These are phyloP conservation scores for Dolichoris vasculosae DNA, from an alignment of 1,140 invertebrate species.

Conservation along the genomic window DNA sequence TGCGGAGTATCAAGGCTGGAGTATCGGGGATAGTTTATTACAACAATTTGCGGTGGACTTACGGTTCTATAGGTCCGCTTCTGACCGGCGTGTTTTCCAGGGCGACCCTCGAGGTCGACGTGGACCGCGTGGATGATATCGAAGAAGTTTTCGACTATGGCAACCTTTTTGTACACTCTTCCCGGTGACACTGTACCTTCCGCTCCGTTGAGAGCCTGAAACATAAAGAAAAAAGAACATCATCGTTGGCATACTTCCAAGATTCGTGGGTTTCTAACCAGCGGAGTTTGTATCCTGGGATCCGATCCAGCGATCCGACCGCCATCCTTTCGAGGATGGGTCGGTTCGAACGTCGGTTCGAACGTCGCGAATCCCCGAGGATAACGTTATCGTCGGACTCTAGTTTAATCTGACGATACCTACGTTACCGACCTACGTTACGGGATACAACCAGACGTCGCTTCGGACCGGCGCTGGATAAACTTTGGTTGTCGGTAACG, in stretches of 20 bases:
- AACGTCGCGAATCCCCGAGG: neutral
- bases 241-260: slow-evolving; percentile 44
- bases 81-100: slow-evolving; percentile 95
- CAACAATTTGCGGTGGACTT: too few species aligned
- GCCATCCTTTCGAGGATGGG: slow-evolving; percentile 2
- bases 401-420: neutral
- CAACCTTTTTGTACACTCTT: slow-evolving; percentile 90
- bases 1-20: too few species aligned
- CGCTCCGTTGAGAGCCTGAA: slow-evolving; percentile 72
- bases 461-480: neutral
- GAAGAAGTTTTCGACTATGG: slow-evolving; percentile 97
- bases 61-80: slow-evolving; percentile 97
- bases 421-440: slow-evolving; percentile 17
- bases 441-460: neutral
- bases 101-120: slow-evolving; percentile 90
- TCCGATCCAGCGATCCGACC: too few species aligned
- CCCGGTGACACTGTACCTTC: slow-evolving; percentile 74
- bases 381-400: slow-evolving; percentile 44
- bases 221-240: slow-evolving; percentile 56
- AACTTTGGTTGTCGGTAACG: slow-evolving; percentile 44
- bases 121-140: slow-evolving; percentile 97
- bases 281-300: too few species aligned
- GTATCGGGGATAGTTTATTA: too few species aligned
- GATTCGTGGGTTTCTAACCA: too few species aligned
- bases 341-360: neutral